Conservation (phyloP, 1,140 invertebrate species). For the Chironomus tepperi region DNA sequence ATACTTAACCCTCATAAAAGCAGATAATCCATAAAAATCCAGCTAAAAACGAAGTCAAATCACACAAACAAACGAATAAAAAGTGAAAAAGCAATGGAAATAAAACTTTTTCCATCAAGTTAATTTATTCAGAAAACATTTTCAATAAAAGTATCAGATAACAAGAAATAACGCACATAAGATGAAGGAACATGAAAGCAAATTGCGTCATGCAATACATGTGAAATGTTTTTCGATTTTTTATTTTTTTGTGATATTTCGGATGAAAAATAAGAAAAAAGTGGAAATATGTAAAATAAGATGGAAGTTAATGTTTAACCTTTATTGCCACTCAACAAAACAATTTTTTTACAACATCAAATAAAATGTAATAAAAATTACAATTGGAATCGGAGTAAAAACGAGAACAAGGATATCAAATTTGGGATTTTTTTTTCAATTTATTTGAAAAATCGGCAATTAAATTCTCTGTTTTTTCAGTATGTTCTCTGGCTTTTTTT, state of each 20-base stretch:
- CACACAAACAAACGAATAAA: neutral
- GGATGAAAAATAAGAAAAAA: neutral
- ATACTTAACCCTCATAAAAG: no score
- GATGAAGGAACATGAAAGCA: neutral
- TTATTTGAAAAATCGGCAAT: no score
- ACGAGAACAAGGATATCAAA: no score
- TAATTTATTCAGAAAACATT: slow-evolving; percentile 21
- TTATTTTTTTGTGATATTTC: no score
- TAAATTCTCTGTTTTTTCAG: no score
- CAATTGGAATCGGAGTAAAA: no score
- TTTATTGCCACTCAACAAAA: slow-evolving; percentile 22
- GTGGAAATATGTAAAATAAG: neutral
- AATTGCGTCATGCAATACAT: slow-evolving; percentile 18
- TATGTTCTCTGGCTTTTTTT: no score
- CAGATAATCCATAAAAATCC: no score
- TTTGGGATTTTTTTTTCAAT: no score
- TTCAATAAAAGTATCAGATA: slow-evolving; percentile 22
- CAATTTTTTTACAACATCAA: neutral
- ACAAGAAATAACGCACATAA: slow-evolving; percentile 6
- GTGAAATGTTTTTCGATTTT: neutral
- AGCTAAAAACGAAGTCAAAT: neutral
- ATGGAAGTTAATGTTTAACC: slow-evolving; percentile 15
- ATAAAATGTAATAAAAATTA: no score
- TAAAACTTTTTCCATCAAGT: slow-evolving; percentile 21
- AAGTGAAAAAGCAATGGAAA: neutral